A percentile compares a stretch with the other conserved stretches of the same genome.
These are phyloP conservation scores for Brachyrhaphis roseni DNA, from an alignment of 2,797 vertebrate genomes.

Conservation along the genomic window DNA sequence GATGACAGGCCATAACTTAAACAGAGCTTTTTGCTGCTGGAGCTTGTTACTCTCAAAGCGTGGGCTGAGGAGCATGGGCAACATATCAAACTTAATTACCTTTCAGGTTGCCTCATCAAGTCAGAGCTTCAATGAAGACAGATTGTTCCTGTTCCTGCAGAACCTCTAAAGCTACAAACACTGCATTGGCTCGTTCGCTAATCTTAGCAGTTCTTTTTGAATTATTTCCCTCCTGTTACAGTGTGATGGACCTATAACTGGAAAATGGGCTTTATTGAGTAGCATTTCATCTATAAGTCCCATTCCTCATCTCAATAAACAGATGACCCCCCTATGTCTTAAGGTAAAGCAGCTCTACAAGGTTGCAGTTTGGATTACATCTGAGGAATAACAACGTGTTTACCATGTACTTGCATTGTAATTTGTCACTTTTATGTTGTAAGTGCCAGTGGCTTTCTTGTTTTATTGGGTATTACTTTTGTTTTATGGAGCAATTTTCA, in stretches of 20 bases:
- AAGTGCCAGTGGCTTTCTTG: conserved; percentile 77
- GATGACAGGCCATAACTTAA: conserved; percentile 78
- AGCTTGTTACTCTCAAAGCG: conserved; percentile 77
- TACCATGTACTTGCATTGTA: conserved; percentile 73
- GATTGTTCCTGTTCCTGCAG: conserved; percentile 68
- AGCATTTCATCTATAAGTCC: conserved; percentile 62
- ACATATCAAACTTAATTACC: conserved; percentile 85
- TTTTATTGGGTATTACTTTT: conserved; percentile 86
- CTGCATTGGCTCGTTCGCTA: conserved; percentile 63
- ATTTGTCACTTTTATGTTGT: conserved; percentile 81
- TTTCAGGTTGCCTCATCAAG: conserved; percentile 83
- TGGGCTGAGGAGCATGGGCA: conserved; percentile 73
- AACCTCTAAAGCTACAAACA: conserved; percentile 75
- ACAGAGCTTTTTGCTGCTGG: conserved; percentile 75
- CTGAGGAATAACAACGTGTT: conserved; percentile 79
- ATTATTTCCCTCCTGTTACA: conserved; percentile 52
- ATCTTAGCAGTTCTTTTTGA: conserved; percentile 62
- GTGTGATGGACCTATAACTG: conserved; percentile 61
- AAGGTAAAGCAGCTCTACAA: conserved; percentile 67
- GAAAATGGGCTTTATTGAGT: conserved; percentile 69
- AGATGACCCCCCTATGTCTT: conserved; percentile 65
- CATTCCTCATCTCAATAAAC: conserved; percentile 73
- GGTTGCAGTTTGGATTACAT: conserved; percentile 74
- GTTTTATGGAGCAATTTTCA: conserved; percentile 84
- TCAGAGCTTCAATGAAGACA: conserved; percentile 78